These are phyloP conservation scores for Zoanthus sociatus DNA, from an alignment of 92 coral and sea anemone genomes.

Conservation along the genomic window DNA sequence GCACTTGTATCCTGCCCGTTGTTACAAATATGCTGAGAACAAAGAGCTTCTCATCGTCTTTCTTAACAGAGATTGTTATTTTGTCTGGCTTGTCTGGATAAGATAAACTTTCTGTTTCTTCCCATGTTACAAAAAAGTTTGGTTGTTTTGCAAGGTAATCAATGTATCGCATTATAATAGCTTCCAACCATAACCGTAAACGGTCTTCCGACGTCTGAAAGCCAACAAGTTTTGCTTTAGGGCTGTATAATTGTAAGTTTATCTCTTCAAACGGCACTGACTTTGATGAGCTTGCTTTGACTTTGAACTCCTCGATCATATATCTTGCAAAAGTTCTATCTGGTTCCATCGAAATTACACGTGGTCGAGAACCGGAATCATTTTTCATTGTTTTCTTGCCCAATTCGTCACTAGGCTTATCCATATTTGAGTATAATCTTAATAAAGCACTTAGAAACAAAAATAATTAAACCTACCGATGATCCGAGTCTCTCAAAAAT, in stretches of 20 bases:
- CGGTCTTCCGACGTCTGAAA: constrained; percentile 55
- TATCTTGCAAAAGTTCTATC: constrained; percentile 48
- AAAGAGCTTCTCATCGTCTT: constrained; percentile 35
- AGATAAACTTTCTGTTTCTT: constrained; percentile 42
- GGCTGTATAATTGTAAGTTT: constrained; percentile 42
- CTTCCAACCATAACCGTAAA: constrained; percentile 39
- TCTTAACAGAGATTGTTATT: background rate
- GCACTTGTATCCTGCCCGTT: too few species aligned
- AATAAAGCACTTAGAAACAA: too few species aligned
- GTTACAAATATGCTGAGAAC: background rate
- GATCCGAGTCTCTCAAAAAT: too few species aligned
- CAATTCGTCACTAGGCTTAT: too few species aligned
- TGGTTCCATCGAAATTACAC: constrained; percentile 9
- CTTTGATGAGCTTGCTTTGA: constrained; percentile 33
- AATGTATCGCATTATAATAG: constrained; percentile 40
- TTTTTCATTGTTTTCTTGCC: too few species aligned
- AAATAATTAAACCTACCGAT: too few species aligned
- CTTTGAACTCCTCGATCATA: constrained; percentile 44
- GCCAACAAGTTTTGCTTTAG: constrained; percentile 51
- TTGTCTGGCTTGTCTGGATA: constrained; percentile 39
- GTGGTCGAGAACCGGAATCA: too few species aligned
- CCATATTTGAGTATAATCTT: too few species aligned
- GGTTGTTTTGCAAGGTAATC: constrained; percentile 16
- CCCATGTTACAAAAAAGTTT: constrained; percentile 23
- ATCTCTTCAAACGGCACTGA: constrained; percentile 51